Evolutionary conservation across 2,888 invertebrate species (phyloP).

Genomic region (Mesorhabditis spiculigera): DNA sequence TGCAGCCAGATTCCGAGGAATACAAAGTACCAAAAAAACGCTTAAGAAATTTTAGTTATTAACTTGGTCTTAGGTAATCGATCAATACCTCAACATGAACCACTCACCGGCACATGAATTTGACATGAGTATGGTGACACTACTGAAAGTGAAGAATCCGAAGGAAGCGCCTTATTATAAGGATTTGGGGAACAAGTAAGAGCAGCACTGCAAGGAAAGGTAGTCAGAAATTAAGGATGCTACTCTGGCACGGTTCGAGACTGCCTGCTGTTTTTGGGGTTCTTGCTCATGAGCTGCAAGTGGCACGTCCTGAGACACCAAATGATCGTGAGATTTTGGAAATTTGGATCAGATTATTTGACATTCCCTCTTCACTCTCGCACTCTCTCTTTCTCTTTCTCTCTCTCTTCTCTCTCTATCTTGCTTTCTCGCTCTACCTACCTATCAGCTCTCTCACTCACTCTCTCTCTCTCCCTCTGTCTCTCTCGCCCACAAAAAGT

Average conservation of each 20-base stretch:
- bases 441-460: too few relatives aligned
- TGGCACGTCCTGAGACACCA: not conserved
- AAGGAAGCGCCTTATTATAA: not conserved
- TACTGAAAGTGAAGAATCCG: not conserved
- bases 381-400: too few relatives aligned
- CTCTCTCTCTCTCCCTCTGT: not conserved
- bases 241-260: not conserved
- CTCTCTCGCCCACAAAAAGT: too few relatives aligned
- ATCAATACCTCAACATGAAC: not conserved
- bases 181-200: not conserved
- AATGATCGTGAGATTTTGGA: not conserved
- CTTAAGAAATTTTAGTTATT: not conserved
- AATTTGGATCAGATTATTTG: not conserved
- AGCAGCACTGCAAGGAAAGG: not conserved
- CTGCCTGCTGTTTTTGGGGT: not conserved
- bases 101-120: not conserved
- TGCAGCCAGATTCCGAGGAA: not conserved
- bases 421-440: too few relatives aligned
- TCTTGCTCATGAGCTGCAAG: not conserved
- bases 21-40: not conserved
- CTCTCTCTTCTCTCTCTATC: too few relatives aligned
- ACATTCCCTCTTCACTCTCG: not conserved
- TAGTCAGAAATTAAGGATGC: not conserved
- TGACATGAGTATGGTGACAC: not conserved
- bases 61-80: not conserved